These are phyloP conservation scores for Amphipoea lucens DNA, from an alignment of 2,888 invertebrate species.

Conservation along the genomic window DNA sequence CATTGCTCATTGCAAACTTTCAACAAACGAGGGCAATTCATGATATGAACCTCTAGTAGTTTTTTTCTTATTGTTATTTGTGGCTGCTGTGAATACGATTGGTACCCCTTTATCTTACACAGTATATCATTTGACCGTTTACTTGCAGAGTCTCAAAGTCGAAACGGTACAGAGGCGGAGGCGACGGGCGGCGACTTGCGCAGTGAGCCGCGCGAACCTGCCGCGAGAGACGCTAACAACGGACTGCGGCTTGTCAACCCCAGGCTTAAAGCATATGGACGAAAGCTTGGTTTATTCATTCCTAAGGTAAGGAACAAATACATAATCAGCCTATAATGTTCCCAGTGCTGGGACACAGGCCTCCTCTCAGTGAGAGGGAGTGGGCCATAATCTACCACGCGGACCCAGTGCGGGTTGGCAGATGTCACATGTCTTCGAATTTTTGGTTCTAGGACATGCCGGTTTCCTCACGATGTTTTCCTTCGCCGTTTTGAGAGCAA, in stretches of 20 bases:
- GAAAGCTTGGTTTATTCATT: conserved; percentile 87
- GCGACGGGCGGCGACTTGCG: conserved; percentile 56
- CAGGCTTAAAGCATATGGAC: conserved; percentile 83
- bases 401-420: too few species aligned
- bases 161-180: conserved; percentile 73
- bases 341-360: too few species aligned
- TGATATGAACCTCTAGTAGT: background rate
- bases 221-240: conserved; percentile 72
- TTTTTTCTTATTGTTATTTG: conserved; percentile 11
- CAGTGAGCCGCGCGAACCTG: conserved; percentile 62
- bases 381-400: too few species aligned
- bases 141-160: conserved; percentile 77
- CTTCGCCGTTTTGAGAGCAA: too few species aligned
- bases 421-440: too few species aligned
- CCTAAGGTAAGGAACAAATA: conserved; percentile 80
- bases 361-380: too few species aligned
- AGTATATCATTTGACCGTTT: conserved; percentile 22
- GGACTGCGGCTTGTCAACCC: conserved; percentile 82
- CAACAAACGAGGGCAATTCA: background rate
- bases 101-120: background rate
- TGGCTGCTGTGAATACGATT: conserved; percentile 42
- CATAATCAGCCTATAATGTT: too few species aligned
- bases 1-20: background rate
- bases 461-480: too few species aligned
- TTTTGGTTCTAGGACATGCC: too few species aligned